Base-by-base conservation (phyloP, 2,113 vertebrate species). In the Salvator merianae region DNA sequence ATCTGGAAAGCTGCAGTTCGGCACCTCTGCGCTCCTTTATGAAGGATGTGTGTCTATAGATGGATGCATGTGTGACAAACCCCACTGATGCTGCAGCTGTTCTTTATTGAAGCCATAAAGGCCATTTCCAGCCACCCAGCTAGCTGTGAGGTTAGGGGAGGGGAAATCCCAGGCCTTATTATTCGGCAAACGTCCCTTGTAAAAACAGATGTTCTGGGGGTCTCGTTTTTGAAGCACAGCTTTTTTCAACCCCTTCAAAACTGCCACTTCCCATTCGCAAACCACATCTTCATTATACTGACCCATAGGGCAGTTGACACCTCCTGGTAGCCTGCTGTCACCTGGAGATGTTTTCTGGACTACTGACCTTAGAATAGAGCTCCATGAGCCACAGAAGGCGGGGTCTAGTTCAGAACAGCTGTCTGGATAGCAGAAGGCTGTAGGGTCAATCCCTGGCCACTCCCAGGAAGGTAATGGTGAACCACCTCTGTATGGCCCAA, bases 231-330 rank as follows among this genome's bases (percentile, higher is more conserved):
- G 66, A 84, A 82, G 0, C 62, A 28, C 13, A 1, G 16, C 3
- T 65, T 40, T 63, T 85, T 47, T 73, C 10, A 83, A 86, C 83
- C 78, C 71, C 87, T 74, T 85, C 79, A 0, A 26, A 55, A 30
- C 65, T 87, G 26, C 3, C 0, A 81, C 75, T 91, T 85, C 47
- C 6, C 62, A 86, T 40, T 81, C 66, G 50, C 85, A 76, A 88
- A 85, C 90, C 88, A 86, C 91, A 88, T 92, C 91, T 91, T 90
- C 63, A 65, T 38, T 86, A 79, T 18, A 13, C 69, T 32, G 83
- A 2, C 26, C 40, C 73, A 38, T 3, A 43, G 77, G 30, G 85
- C 86, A 88, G 85, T 91, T 92, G 92, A 66, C 90, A 66, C 84
- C 86, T 92, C 84, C 26, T 87, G 88, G 84, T 91, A 77, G 20